Evolutionary conservation across 2,113 vertebrate species (phyloP).

Genomic region (Pipa parva): DNA sequence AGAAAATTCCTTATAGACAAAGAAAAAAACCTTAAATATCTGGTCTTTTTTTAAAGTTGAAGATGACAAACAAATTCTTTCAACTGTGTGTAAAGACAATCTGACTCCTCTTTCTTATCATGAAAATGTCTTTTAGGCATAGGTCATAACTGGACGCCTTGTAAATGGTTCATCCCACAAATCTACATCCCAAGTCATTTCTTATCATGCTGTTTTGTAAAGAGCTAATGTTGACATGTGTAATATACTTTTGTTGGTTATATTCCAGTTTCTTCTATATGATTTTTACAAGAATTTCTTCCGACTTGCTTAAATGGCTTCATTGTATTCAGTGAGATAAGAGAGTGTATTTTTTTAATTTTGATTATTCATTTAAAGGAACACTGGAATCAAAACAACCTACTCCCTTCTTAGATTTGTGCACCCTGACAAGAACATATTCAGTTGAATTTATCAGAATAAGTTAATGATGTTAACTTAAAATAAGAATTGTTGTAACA

Average conservation of each 20-base stretch:
- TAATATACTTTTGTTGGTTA: conserved; percentile 68
- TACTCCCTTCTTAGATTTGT: too few relatives aligned
- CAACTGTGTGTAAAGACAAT: conserved; percentile 78
- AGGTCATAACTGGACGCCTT: conserved; percentile 78
- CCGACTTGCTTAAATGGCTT: conserved; percentile 50
- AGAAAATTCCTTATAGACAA: conserved; percentile 51
- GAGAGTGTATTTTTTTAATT: too few relatives aligned
- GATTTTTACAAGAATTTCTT: conserved; percentile 59
- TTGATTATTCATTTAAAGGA: too few relatives aligned
- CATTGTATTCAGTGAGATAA: too few relatives aligned
- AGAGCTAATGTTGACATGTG: conserved; percentile 72
- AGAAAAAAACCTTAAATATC: conserved; percentile 68
- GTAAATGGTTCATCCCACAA: conserved; percentile 79
- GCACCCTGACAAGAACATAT: too few relatives aligned
- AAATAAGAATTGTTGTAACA: too few relatives aligned
- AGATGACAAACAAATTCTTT: conserved; percentile 78
- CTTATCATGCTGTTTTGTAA: conserved; percentile 73
- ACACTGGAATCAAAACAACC: too few relatives aligned
- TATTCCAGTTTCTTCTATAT: conserved; percentile 59
- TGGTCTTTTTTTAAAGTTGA: conserved; percentile 65
- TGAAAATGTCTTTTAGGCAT: conserved; percentile 75
- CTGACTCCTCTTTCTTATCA: conserved; percentile 79
- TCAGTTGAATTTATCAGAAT: too few relatives aligned
- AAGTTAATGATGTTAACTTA: too few relatives aligned
- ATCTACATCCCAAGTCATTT: conserved; percentile 63